Conservation (phyloP, 2,888 invertebrate species). For the Drosophila anomelani region DNA sequence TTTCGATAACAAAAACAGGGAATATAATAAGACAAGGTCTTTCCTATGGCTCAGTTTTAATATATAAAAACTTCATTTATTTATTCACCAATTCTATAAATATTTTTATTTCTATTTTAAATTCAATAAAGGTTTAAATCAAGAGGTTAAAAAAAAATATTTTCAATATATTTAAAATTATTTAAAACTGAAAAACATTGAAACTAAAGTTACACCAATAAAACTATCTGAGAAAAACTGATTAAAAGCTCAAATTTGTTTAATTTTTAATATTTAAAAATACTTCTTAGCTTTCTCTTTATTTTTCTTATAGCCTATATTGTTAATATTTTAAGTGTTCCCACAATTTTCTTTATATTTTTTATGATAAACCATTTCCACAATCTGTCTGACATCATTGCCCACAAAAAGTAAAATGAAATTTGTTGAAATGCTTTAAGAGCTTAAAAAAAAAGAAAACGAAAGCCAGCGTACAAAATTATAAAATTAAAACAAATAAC, state of each 20-base stretch:
- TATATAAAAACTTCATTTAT: no score
- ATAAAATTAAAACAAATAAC: conserved; percentile 48
- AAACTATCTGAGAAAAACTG: no score
- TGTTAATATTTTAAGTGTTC: background rate
- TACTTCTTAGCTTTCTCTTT: no score
- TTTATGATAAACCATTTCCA: background rate
- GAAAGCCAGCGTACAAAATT: conserved; percentile 27
- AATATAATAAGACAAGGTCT: background rate
- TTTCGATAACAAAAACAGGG: background rate
- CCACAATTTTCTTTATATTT: background rate
- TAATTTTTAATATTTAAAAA: no score
- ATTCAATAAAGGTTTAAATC: no score
- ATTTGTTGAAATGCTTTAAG: conserved; percentile 24
- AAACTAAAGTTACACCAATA: no score
- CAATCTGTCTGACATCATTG: conserved; percentile 46
- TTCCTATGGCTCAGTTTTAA: background rate
- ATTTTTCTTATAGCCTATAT: background rate
- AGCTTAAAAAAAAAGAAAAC: conserved; percentile 16
- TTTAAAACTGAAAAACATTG: no score
- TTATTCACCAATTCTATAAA: no score
- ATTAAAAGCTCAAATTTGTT: no score
- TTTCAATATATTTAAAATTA: no score
- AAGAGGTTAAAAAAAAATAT: no score
- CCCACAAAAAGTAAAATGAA: conserved; percentile 10
- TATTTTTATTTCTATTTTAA: background rate